Evolutionary conservation across 1,140 invertebrate genomes (phyloP), one percentile per base, ranked within the genome.

Genomic region (Pogonognathellus flavescens): DNA sequence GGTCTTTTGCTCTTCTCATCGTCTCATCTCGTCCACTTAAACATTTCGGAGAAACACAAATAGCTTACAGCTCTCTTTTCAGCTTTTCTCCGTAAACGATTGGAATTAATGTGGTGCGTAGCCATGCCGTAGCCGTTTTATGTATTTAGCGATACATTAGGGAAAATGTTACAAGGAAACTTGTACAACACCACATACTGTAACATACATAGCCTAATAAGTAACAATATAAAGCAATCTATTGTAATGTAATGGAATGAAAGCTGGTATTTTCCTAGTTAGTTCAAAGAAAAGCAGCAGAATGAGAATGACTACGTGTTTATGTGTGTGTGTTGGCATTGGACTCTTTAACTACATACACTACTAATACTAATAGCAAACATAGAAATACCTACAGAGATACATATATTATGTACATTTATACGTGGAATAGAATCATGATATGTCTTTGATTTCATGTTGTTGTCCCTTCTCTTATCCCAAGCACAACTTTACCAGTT

Each of bases 71-170:
- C 31, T 41, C 31, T 41, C 31, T 41, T 41, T 41, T 41, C 31
- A 41, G 31, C 25, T 66, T 55, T 66, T 66, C 62, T 66, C 20
- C 25, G 62, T 66, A 66, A 66, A 66, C 7, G 22, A 31, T 76
- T 76, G 70, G 70, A 49, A 76, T 76, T 49, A 49, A 50, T 76
- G 70, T 16, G 16, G 70, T 76, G 70, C 70, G 70, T 76, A n/a
- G 70, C 70, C 41, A 50, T 76, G n/a, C n/a, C 70, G 70, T 76
- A n/a, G 70, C 70, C 41, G 31, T 76, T 76, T 50, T n/a, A 76
- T 50, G 70, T 76, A 50, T 76, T 76, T 76, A 76, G 25, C 31
- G 41, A 49, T 49, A 76, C 70, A 76, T 76, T 76, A 76, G 25
- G 41, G 41, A 41, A 50, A 76, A 49, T 9, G 22, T n/a, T 18